Evolutionary conservation across 2,888 invertebrate species (phyloP), one percentile per base, ranked within the genome.

Genomic region (Agrochola lychnidis): DNA sequence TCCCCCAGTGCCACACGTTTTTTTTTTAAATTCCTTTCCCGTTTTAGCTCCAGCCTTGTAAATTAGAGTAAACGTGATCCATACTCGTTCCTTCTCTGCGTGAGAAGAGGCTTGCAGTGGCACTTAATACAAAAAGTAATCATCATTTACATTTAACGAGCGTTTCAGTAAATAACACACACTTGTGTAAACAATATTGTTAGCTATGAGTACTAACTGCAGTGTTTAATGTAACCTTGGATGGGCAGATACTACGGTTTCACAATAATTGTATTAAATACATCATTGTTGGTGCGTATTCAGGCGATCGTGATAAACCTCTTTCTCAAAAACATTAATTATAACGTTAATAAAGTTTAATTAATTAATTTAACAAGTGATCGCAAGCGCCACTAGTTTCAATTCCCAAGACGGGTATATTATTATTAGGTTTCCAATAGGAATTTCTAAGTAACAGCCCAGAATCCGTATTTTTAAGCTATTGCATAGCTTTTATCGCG

Each of bases 131-230:
- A 48, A 45, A 36, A 36, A 48, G 9, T 22, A 19, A 19, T 71
- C 22, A 30, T 12, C 14, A 68, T 67, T 57, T 67, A 14, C 14
- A 30, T 78, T 59, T 51, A 42, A 42, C n/a, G 16, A 14, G 7
- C 42, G 22, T 16, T 72, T 6, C n/a, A 42, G 42, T 36, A 68
- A 51, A 59, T 51, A 76, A n/a, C 10, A 51, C 7, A 45, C 75
- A 82, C 78, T 82, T 81, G 80, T 71, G 67, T 53, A 81, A 79
- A 69, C 30, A n/a, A 22, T 61, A 81, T 53, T 66, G 74, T 78
- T 64, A 5, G 0, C 14, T 51, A 14, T 9, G 66, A 45, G 45
- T 69, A 69, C 51, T n/a, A n/a, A 75, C 40, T 75, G 63, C 68
- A 76, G 36, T 12, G n/a, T 48, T 56, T 7, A 40, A 40, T 40